These are phyloP conservation scores for Dynastes tityus DNA, from an alignment of 2,888 invertebrate species.

Conservation along the genomic window DNA sequence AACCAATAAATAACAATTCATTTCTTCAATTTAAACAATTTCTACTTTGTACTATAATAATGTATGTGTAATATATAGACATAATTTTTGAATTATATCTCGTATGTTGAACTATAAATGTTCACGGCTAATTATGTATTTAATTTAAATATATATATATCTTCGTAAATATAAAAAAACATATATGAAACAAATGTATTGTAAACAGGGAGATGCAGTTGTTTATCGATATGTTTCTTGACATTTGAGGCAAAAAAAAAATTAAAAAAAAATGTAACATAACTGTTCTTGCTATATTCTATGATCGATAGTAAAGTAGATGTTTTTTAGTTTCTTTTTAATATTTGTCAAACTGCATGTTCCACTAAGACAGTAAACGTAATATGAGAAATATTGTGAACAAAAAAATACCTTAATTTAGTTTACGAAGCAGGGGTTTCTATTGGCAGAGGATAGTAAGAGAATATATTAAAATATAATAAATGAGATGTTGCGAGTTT, in stretches of 20 bases:
- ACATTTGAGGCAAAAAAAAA: slow-evolving; percentile 15
- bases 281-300: slow-evolving; percentile 36
- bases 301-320: slow-evolving; percentile 29
- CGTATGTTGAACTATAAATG: slow-evolving; percentile 46
- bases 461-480: slow-evolving; percentile 28
- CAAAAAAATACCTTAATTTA: slow-evolving; percentile 50
- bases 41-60: slow-evolving; percentile 47
- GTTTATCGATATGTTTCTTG: slow-evolving; percentile 31
- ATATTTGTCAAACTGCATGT: slow-evolving; percentile 50
- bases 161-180: slow-evolving; percentile 40
- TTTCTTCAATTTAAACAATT: slow-evolving; percentile 37
- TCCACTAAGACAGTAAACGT: slow-evolving; percentile 46
- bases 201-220: slow-evolving; percentile 52
- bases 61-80: slow-evolving; percentile 49
- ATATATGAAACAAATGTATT: slow-evolving; percentile 50
- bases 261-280: slow-evolving; percentile 23
- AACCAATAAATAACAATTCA: slow-evolving; percentile 25
- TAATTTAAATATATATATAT: slow-evolving; percentile 48
- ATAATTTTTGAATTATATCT: slow-evolving; percentile 49
- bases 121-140: slow-evolving; percentile 43
- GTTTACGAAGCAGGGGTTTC: slow-evolving; percentile 47
- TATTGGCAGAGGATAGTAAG: slow-evolving; percentile 42
- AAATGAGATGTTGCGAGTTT: slow-evolving; percentile 15
- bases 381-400: slow-evolving; percentile 46
- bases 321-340: slow-evolving; percentile 38